A percentile compares a stretch with the other conserved stretches of the same genome.
Conservation (phyloP, 2,113 vertebrate genomes). For the Penelope pileata region DNA sequence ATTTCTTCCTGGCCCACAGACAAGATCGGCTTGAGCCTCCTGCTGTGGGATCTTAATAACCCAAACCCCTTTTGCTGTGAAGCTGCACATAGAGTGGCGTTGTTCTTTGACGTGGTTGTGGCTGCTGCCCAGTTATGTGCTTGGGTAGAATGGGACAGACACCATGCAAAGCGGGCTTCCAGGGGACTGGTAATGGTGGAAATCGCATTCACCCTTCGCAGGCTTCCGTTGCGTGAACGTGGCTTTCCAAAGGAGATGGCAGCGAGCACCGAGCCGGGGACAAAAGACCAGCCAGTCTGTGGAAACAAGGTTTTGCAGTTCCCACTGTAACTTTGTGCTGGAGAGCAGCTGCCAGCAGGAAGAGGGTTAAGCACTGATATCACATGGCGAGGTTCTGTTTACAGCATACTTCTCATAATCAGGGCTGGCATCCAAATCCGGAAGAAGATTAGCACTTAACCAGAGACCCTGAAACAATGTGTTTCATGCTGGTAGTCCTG, state of each 20-base stretch:
- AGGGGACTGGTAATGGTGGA: not conserved
- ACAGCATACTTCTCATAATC: conserved; percentile 14
- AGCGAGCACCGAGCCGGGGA: not conserved
- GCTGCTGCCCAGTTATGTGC: not conserved
- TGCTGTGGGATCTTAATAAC: not conserved
- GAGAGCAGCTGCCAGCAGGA: not conserved
- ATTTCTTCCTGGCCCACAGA: conserved; percentile 13
- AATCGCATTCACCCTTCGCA: not conserved
- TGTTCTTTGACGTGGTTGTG: not conserved
- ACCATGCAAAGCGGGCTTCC: not conserved
- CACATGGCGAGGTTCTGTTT: not conserved
- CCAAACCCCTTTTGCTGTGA: not conserved
- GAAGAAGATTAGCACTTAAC: conserved; percentile 48
- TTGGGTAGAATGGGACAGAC: not conserved
- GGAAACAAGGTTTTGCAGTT: not conserved
- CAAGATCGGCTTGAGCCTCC: not conserved
- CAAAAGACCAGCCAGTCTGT: not conserved
- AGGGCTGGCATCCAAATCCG: conserved; percentile 30
- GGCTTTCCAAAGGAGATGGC: not conserved
- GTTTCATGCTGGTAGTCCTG: not conserved
- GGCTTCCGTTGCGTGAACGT: not conserved
- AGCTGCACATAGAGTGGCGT: rapidly evolving
- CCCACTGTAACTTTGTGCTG: not conserved
- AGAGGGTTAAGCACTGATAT: not conserved
- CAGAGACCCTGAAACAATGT: conserved; percentile 34